Evolutionary conservation across 2,113 vertebrate genomes (phyloP), one percentile per base, ranked within the genome.

Genomic region (Sebastes schlegelii): DNA sequence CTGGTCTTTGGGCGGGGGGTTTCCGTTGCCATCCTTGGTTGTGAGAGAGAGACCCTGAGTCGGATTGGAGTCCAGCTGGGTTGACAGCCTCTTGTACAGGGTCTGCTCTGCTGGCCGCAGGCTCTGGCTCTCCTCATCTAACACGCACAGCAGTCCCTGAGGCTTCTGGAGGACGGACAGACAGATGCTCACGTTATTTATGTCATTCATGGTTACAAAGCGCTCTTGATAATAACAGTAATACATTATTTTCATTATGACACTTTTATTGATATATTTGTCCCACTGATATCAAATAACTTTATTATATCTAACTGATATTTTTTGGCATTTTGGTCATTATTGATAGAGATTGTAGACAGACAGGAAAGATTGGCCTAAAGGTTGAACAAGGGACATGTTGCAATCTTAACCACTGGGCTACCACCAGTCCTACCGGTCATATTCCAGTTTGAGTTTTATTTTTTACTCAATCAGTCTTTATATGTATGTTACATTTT

Each of bases 41-140:
- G 96, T 95, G 23, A 96, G 95, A 87, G 96, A 96, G 5, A 99
- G 93, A 0, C 95, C 91, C 0, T 95, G 95, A 19, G 90, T 92
- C 8, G 94, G 95, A 34, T 90, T 93, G 2, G 96, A 91, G 71
- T 97, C 97, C 71, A 99, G 90, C 85, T 96, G 97, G n/a, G 92
- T 85, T 4, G 97, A 97, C 16, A 99, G 89, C 58, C 96, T 96
- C 92, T 96, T 97, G 75, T 96, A 96, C 68, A 99, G 94, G 75
- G 86, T 96, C 67, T 97, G 92, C 93, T 99, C 97, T 42, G 92
- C 76, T 5, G 96, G 96, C 91, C 96, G 94, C 74, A 94, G 8
- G 26, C 93, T 95, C 17, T 97, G 96, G 82, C 97, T 98, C 95
- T 99, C 97, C 92, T 99, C 98, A 88, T 99, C 97, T 84, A 99